Evolutionary conservation across 2,888 invertebrate species (phyloP).

Genomic region (Lasius platythorax): DNA sequence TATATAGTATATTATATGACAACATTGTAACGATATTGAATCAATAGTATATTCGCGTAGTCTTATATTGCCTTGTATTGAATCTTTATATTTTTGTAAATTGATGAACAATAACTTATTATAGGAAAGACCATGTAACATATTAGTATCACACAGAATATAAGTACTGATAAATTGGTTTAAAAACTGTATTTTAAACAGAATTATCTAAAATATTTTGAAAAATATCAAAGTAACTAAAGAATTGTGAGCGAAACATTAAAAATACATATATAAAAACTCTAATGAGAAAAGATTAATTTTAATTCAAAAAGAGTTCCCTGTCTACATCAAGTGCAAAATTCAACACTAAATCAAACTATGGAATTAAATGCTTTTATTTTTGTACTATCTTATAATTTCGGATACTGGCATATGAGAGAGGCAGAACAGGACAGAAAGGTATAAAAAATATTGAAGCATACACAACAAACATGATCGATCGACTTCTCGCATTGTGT

Average conservation of each 20-base stretch:
- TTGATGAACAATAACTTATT: conserved; percentile 1
- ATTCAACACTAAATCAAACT: neutral
- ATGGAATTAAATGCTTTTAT: neutral
- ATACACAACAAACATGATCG: neutral
- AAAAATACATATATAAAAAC: neutral
- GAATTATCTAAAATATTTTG: neutral
- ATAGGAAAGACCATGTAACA: neutral
- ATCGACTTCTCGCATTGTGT: neutral
- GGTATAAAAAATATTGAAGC: neutral
- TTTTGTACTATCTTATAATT: neutral
- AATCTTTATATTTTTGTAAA: conserved; percentile 1
- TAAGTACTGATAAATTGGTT: neutral
- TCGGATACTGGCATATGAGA: neutral
- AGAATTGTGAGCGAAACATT: neutral
- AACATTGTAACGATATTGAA: neutral
- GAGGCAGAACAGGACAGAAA: neutral
- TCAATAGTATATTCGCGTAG: too few relatives aligned
- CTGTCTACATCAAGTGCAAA: neutral
- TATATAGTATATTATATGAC: neutral
- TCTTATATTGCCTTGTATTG: neutral
- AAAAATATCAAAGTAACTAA: neutral
- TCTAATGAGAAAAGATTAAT: neutral
- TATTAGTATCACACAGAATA: neutral
- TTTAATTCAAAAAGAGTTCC: neutral
- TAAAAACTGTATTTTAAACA: conserved; percentile 6